Evolutionary conservation across 1,140 invertebrate species (phyloP).

Genomic region (Brachionus paranguensis): DNA sequence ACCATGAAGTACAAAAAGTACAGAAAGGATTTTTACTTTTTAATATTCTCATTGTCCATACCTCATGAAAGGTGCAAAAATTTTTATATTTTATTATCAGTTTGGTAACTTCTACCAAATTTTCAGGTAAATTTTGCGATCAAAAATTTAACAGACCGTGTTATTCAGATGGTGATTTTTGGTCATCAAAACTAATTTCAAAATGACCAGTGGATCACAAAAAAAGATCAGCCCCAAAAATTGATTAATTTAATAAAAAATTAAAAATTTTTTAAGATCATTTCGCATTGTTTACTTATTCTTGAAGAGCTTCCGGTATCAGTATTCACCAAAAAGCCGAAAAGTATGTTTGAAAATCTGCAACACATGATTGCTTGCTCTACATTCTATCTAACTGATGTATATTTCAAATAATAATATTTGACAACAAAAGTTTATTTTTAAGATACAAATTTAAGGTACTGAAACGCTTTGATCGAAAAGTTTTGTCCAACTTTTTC

Average conservation of each 20-base stretch:
- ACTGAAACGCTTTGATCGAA: constrained; percentile 50
- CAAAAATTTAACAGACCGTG: no score
- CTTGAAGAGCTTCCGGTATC: constrained; percentile 51
- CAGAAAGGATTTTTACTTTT: no score
- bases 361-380: constrained; percentile 56
- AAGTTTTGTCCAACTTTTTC: constrained; percentile 47
- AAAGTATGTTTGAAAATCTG: constrained; percentile 50
- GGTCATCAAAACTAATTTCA: no score
- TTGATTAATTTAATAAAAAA: neutral
- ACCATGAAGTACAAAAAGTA: no score
- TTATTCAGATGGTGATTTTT: no score
- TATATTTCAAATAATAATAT: constrained; percentile 36
- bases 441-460: constrained; percentile 42
- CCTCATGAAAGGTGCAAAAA: no score
- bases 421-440: neutral
- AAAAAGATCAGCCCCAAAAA: no score
- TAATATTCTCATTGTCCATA: no score
- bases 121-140: no score
- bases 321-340: constrained; percentile 48
- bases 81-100: no score
- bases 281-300: constrained; percentile 49
- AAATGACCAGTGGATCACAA: no score
- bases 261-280: constrained; percentile 44
- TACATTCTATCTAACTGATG: constrained; percentile 53
- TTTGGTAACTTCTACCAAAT: no score